Evolutionary conservation across 2,113 vertebrate genomes (phyloP).

Genomic region (Felis catus): F.catus_Fca126_mat1.0 CM031417.1:63243001-63243500

Average conservation of each 20-base stretch:
- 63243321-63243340: constrained; percentile 81
- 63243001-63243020: background rate
- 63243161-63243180: background rate
- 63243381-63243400: constrained; percentile 86
- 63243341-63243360: constrained; percentile 80
- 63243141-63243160: constrained; percentile 24
- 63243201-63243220: constrained; percentile 38
- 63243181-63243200: constrained; percentile 46
- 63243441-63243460: constrained; percentile 87
- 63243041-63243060: constrained; percentile 37
- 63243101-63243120: constrained; percentile 7
- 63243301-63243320: constrained; percentile 77
- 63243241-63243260: constrained; percentile 74
- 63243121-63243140: constrained; percentile 36
- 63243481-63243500: constrained; percentile 87
- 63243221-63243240: constrained; percentile 64
- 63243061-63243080: constrained; percentile 19
- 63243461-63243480: constrained; percentile 88
- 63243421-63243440: constrained; percentile 89
- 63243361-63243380: constrained; percentile 88
- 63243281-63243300: constrained; percentile 72
- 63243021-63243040: background rate
- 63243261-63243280: constrained; percentile 70
- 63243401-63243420: constrained; percentile 85
- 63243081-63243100: background rate